phyloP scores from a whole-genome alignment of 2,113 vertebrate genomes.

The Pelusios castaneus region DNA sequence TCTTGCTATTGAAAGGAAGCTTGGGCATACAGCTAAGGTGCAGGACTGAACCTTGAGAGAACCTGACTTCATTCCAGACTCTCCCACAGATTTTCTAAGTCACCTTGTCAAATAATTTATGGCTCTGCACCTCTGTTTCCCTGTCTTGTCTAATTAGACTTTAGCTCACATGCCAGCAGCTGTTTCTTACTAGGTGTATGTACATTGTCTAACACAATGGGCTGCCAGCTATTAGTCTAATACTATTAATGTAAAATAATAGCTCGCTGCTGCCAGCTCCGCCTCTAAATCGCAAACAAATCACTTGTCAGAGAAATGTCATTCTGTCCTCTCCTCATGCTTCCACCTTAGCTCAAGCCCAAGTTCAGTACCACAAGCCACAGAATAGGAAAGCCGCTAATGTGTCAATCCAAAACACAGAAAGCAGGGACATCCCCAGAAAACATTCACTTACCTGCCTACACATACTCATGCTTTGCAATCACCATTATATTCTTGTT shows the following conservation, averaged over 20 bases:
- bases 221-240: background rate
- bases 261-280: background rate
- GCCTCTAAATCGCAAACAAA: fast-evolving
- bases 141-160: background rate
- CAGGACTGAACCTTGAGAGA: background rate
- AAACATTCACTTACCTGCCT: background rate
- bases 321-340: background rate
- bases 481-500: background rate
- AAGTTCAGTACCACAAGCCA: background rate
- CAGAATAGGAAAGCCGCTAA: background rate
- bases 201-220: background rate
- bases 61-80: background rate
- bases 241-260: background rate
- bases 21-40: background rate
- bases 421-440: background rate
- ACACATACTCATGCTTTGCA: background rate
- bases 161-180: background rate
- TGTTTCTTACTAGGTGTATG: background rate
- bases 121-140: background rate
- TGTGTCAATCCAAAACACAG: background rate
- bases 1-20: background rate
- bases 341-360: background rate
- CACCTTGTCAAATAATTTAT: background rate
- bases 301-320: background rate
- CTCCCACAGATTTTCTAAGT: background rate